Percentiles rank a stretch among this genome's conserved stretches.
phyloP scores from a whole-genome alignment of 1,140 invertebrate species.

The Zaprionus capensis region DNA sequence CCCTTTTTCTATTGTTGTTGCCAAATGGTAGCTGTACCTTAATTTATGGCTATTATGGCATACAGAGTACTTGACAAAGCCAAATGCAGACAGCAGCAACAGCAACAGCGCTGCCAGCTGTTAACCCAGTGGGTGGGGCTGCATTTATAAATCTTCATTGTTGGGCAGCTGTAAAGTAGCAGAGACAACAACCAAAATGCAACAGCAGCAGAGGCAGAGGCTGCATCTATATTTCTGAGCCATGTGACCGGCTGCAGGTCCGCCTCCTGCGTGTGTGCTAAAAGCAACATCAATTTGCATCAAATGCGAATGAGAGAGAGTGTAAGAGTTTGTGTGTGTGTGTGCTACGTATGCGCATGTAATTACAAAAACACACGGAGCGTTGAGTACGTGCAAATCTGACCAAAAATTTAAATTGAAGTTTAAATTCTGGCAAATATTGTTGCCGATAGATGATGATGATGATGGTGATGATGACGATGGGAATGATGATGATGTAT shows the following conservation, averaged over 20 bases:
- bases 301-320: constrained; percentile 46
- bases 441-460: constrained; percentile 51
- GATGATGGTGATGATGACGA: constrained; percentile 48
- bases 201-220: constrained; percentile 33
- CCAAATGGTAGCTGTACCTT: constrained; percentile 73
- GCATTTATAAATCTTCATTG: constrained; percentile 80
- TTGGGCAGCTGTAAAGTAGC: constrained; percentile 75
- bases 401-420: constrained; percentile 84
- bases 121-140: constrained; percentile 21
- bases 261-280: constrained; percentile 51
- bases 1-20: constrained; percentile 62
- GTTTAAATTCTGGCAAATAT: constrained; percentile 78
- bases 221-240: constrained; percentile 52
- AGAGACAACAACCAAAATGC: constrained; percentile 73
- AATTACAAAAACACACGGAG: constrained; percentile 77
- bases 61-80: constrained; percentile 53
- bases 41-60: constrained; percentile 77
- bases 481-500: constrained; percentile 16
- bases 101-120: constrained; percentile 29
- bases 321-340: constrained; percentile 15
- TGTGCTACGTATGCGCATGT: constrained; percentile 59
- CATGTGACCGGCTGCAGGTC: constrained; percentile 27
- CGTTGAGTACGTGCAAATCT: constrained; percentile 82
- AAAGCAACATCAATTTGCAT: constrained; percentile 82
- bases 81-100: constrained; percentile 34